Evolutionary conservation across 2,888 invertebrate species (phyloP).

Genomic region (Vandiemenella viatica): DNA sequence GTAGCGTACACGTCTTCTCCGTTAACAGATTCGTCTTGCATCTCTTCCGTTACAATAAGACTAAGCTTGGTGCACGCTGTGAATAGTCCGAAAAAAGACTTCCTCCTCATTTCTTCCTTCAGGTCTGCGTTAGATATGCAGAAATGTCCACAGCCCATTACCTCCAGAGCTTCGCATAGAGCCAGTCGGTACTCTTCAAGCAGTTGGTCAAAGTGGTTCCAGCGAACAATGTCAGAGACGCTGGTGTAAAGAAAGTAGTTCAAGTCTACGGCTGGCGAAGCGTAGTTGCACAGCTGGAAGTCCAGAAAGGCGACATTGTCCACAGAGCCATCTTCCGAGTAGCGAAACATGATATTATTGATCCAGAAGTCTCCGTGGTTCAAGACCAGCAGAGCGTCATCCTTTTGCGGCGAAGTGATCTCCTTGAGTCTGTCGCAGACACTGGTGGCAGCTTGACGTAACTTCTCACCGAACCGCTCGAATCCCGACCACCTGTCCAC

Average conservation of each 20-base stretch:
- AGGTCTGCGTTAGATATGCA: no score
- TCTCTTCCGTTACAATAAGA: no score
- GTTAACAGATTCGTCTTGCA: no score
- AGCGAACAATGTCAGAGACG: no score
- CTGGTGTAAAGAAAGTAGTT: constrained; percentile 10
- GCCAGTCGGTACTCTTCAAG: not conserved
- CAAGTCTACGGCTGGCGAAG: constrained; percentile 8
- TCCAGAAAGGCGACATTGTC: constrained; percentile 11
- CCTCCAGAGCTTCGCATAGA: not conserved
- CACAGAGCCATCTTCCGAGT: constrained; percentile 15
- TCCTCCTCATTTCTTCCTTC: no score
- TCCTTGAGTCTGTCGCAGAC: not conserved
- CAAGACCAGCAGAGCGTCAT: not conserved
- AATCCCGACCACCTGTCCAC: constrained; percentile 3
- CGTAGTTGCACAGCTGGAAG: constrained; percentile 9
- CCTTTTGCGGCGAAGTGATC: not conserved
- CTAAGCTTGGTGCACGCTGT: no score
- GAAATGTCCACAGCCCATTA: no score
- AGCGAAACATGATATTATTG: constrained; percentile 8
- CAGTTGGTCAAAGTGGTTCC: not conserved
- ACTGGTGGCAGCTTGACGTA: constrained; percentile 1
- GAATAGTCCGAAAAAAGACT: no score
- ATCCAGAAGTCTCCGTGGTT: constrained; percentile 12
- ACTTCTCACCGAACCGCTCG: not conserved
- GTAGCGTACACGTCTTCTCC: no score